Base-by-base conservation (phyloP, 2,888 invertebrate genomes). In the Ligdia adustata region DNA sequence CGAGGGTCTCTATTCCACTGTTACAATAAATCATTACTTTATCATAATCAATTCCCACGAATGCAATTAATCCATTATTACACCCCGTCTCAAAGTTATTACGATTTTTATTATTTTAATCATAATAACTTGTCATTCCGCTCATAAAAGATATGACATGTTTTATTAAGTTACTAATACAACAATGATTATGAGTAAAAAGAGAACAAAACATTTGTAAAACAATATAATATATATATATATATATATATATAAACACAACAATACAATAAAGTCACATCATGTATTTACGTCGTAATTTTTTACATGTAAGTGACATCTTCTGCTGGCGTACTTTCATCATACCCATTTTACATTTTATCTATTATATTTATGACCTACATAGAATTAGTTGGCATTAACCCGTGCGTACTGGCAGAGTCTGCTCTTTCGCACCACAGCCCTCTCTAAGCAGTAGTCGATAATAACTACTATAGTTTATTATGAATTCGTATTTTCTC, bases 231-330 rank as follows among this genome's bases (percentile, higher is more conserved):
- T 74, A 68, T 64, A 56, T 57, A 48, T 45, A 45, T 53, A 62
- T 54, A 62, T 20, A 22, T 27, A 28, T 37, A 38, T 48, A 32
- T 26, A 76, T n/a, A 75, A 81, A 82, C 82, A 72, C 69, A 87
- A 83, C 80, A 81, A 72, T 79, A 71, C 67, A 73, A 76, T 76
- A 75, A 74, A 74, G 77, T 84, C 83, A 82, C 83, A 82, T 78
- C 79, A 78, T 80, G 78, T 75, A 73, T 75, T 62, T 72, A 79
- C 72, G 75, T 55, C 45, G 69, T 61, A 62, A 66, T 51, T 64
- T 55, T 67, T 68, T 66, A 73, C 70, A 72, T 67, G 68, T 64
- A 51, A 47, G 69, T 69, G 67, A 60, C 68, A 60, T 68, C 62
- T 69, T 60, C 63, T 66, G 65, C 65, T 66, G 61, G 62, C 66